Evolutionary conservation across 1,140 invertebrate genomes (phyloP), one percentile per base, ranked within the genome.

Genomic region (Mesaphorura yosii): DNA sequence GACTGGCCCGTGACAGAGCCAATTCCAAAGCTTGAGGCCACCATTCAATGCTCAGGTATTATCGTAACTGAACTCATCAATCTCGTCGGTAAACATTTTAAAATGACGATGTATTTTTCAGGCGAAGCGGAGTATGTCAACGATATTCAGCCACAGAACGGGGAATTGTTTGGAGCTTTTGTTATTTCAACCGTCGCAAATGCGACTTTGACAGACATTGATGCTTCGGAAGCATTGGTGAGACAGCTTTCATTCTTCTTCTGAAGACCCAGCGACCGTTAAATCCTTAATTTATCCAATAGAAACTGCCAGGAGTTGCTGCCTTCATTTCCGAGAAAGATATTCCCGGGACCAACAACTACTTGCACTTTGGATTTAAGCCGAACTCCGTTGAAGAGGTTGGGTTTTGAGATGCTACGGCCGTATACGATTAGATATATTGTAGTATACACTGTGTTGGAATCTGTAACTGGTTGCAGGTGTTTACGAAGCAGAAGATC

Each of bases 31-130:
- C 22, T 71, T 14, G 70, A 73, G 51, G 66, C 67, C 1, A n/a
- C 56, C 19, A 51, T 63, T 15, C 72, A 73, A 73, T 80, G 82
- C 7, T 54, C 58, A 48, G n/a, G n/a, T n/a, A n/a, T n/a, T n/a
- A n/a, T n/a, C n/a, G n/a, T n/a, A n/a, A 65, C 5, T 69, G 67
- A 66, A 66, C n/a, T 34, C 10, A 10, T 34, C n/a, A 34, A 34
- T 34, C 10, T 34, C n/a, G 31, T 10, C 31, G 31, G n/a, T 10
- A 10, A 10, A 10, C 10, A 34, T 34, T 34, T 10, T 34, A 34
- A 34, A 10, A 34, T 34, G 31, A 34, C 57, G 26, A 53, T 64
- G 19, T 71, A 73, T 58, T 51, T 53, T 39, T 57, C 62, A 52
- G 66, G 73, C 17, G 72, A 75, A 58, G 71, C 72, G 3, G 53